A percentile compares a stretch with the other conserved stretches of the same genome.
Conservation (phyloP, 2,113 vertebrate species). For the Microcebus griseorufus region DNA sequence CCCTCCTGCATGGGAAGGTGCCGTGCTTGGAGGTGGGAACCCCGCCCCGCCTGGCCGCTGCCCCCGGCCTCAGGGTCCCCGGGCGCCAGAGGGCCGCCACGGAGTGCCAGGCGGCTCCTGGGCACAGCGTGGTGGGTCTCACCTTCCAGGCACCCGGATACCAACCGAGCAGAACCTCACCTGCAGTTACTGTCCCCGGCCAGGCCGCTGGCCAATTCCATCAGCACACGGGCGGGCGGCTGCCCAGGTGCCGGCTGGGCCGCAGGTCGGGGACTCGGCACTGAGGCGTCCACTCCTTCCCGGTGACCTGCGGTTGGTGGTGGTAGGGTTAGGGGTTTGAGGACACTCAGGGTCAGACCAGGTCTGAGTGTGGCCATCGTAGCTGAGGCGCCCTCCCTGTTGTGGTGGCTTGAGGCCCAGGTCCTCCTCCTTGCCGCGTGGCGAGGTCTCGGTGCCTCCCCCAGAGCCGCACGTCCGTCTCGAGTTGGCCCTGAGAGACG, state of each 20-base stretch:
- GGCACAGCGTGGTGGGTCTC: rapidly evolving
- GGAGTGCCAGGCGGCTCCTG: not conserved
- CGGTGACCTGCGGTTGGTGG: too few relatives aligned
- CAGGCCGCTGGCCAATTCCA: too few relatives aligned
- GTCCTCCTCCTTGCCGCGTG: rapidly evolving
- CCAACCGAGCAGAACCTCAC: rapidly evolving
- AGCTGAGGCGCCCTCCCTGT: too few relatives aligned
- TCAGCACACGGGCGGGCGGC: not conserved
- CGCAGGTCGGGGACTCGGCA: too few relatives aligned
- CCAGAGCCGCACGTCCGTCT: rapidly evolving
- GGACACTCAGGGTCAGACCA: not conserved
- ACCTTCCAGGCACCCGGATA: not conserved
- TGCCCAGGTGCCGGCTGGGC: rapidly evolving
- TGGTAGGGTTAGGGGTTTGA: rapidly evolving
- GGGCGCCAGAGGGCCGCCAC: too few relatives aligned
- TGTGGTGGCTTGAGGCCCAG: rapidly evolving
- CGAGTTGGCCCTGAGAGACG: not conserved
- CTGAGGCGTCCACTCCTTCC: rapidly evolving
- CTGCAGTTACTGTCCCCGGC: rapidly evolving
- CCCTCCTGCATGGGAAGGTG: too few relatives aligned
- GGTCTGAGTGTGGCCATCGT: too few relatives aligned
- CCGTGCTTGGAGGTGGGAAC: not conserved
- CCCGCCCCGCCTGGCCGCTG: too few relatives aligned
- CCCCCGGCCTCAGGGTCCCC: too few relatives aligned
- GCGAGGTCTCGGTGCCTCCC: not conserved